Evolutionary conservation across 1,140 invertebrate genomes (phyloP).

Genomic region (Ceratoteleas bidentatus): DNA sequence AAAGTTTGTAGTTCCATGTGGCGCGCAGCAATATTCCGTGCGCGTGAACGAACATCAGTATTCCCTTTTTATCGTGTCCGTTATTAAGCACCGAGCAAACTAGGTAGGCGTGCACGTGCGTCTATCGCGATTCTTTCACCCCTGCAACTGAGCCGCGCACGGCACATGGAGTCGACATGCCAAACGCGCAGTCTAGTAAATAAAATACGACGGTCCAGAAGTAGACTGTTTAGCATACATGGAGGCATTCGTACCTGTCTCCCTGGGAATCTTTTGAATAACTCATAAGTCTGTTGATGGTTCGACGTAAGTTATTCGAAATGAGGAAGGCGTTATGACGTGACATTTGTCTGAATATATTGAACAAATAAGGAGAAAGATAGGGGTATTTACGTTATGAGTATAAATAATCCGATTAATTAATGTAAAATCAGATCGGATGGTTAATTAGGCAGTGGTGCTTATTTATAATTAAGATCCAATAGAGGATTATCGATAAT

Average conservation of each 20-base stretch:
- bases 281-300: slow-evolving; percentile 37
- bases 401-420: no score
- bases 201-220: slow-evolving; percentile 49
- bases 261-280: slow-evolving; percentile 49
- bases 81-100: slow-evolving; percentile 63
- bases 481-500: no score
- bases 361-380: slow-evolving; percentile 6
- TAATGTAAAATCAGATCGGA: no score
- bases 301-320: slow-evolving; percentile 22
- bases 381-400: background rate
- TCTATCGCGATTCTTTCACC: slow-evolving; percentile 57
- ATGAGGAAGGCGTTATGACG: slow-evolving; percentile 38
- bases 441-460: no score
- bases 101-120: slow-evolving; percentile 66
- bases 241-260: slow-evolving; percentile 45
- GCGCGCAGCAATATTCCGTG: slow-evolving; percentile 41
- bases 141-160: slow-evolving; percentile 24
- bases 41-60: slow-evolving; percentile 51
- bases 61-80: slow-evolving; percentile 59
- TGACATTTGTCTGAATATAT: slow-evolving; percentile 22
- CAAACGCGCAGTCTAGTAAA: slow-evolving; percentile 37
- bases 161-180: slow-evolving; percentile 40
- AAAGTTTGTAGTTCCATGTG: slow-evolving; percentile 54
- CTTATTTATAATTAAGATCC: no score
- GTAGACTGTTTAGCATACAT: slow-evolving; percentile 59